Conservation (phyloP, 2,113 vertebrate genomes). For the Tapirus terrestris region DNA sequence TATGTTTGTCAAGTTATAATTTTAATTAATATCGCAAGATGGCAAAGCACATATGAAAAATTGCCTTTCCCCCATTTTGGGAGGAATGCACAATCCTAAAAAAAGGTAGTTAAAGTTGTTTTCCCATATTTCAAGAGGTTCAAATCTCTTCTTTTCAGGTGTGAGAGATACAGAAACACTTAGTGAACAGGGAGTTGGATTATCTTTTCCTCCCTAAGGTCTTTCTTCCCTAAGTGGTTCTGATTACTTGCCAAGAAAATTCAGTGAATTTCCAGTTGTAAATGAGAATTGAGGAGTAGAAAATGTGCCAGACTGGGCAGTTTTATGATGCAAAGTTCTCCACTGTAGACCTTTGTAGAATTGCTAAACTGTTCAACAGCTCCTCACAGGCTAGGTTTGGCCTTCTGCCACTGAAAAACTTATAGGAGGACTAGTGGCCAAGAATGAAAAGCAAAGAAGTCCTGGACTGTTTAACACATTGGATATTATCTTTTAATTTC, state of each 20-base stretch:
- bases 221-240: conserved; percentile 41
- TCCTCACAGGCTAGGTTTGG: conserved; percentile 44
- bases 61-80: not conserved
- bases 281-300: conserved; percentile 70
- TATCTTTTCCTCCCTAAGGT: conserved; percentile 41
- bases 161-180: conserved; percentile 32
- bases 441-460: not conserved
- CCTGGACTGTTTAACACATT: not conserved
- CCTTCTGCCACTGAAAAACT: not conserved
- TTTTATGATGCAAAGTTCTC: conserved; percentile 66
- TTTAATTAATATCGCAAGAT: conserved; percentile 46
- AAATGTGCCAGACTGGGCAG: conserved; percentile 58
- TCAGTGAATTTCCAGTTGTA: conserved; percentile 73
- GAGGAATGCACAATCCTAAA: not conserved
- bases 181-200: conserved; percentile 65
- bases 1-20: not conserved
- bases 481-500: not conserved
- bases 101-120: conserved; percentile 50
- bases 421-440: not conserved
- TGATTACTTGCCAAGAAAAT: conserved; percentile 57
- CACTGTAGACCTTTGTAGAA: not conserved
- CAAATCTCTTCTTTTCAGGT: not conserved
- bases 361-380: conserved; percentile 43
- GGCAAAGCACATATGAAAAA: not conserved
- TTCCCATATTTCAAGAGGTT: not conserved